These are phyloP conservation scores for Zosterops hypoxanthus DNA, from an alignment of 2,113 vertebrate genomes.

Conservation along the genomic window DNA sequence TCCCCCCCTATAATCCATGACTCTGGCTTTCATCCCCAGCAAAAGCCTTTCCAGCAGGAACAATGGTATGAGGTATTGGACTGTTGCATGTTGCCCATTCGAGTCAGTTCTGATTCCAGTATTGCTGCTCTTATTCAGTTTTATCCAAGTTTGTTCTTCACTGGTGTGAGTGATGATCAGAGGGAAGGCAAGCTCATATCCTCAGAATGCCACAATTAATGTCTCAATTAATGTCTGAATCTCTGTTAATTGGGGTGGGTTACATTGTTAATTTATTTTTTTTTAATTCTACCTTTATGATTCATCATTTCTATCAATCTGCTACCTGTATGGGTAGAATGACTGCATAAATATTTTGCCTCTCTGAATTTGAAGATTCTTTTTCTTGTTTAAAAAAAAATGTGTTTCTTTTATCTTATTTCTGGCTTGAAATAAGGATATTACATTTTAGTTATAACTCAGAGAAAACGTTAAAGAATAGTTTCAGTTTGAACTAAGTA, in stretches of 20 bases:
- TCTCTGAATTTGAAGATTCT: not conserved
- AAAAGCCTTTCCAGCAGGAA: not conserved
- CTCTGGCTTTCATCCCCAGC: not conserved
- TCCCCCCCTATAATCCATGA: not conserved
- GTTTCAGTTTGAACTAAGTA: not conserved
- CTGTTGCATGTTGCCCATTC: not conserved
- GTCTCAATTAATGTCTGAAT: not conserved
- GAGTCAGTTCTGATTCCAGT: not conserved
- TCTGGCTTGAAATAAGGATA: not conserved
- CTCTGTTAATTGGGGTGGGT: not conserved
- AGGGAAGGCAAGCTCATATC: not conserved
- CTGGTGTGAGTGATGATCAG: fast-evolving
- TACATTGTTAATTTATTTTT: not conserved
- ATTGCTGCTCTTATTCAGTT: not conserved
- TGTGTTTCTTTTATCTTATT: not conserved
- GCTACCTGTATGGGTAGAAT: not conserved
- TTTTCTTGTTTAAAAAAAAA: not conserved
- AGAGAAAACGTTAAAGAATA: not conserved
- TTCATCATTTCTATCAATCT: not conserved
- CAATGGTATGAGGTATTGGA: too few relatives aligned
- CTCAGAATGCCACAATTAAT: not conserved
- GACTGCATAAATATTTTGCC: not conserved
- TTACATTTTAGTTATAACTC: not conserved
- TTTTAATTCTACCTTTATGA: not conserved
- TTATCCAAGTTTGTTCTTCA: not conserved